A percentile compares a stretch with the other conserved stretches of the same genome.
Evolutionary conservation across 2,113 vertebrate species (phyloP).

Genomic region (Clarias macrocephalus): DNA sequence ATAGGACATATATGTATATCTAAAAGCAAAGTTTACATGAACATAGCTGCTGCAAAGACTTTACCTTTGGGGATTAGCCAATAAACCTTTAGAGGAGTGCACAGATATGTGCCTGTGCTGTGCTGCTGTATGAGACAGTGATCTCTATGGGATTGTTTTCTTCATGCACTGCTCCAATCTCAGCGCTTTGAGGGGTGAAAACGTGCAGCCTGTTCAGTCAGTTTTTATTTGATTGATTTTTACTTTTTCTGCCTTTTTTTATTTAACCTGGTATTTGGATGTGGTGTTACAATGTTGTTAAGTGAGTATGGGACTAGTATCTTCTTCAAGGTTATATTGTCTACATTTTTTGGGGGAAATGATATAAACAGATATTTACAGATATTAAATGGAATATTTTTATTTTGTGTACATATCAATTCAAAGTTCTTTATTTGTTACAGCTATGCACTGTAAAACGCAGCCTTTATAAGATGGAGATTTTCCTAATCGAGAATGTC

Average conservation of each 20-base stretch:
- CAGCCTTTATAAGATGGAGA: conserved; percentile 92
- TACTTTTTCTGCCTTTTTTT: conserved; percentile 59
- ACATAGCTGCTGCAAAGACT: conserved; percentile 89
- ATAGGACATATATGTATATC: conserved; percentile 63
- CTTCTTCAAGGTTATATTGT: conserved; percentile 81
- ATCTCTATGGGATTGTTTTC: conserved; percentile 60
- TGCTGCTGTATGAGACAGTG: conserved; percentile 70
- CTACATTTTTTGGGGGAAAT: conserved; percentile 78
- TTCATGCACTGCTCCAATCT: conserved; percentile 80
- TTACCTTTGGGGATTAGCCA: conserved; percentile 66
- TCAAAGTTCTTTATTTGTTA: conserved; percentile 97
- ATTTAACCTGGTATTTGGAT: conserved; percentile 81
- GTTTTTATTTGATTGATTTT: conserved; percentile 64
- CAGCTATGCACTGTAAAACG: conserved; percentile 99
- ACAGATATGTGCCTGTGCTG: conserved; percentile 61
- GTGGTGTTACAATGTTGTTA: conserved; percentile 82
- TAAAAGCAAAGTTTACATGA: conserved; percentile 96
- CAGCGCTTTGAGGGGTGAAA: conserved; percentile 82
- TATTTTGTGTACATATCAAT: conserved; percentile 97
- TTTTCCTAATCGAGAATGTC: conserved; percentile 98
- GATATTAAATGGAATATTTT: conserved; percentile 95
- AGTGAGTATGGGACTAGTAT: conserved; percentile 75
- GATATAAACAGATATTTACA: conserved; percentile 94
- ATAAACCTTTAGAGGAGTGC: conserved; percentile 68
- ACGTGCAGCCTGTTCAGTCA: conserved; percentile 82